Evolutionary conservation across 2,797 vertebrate genomes (phyloP), one percentile per base, ranked within the genome.

Genomic region (Enteromius radiatus): DNA sequence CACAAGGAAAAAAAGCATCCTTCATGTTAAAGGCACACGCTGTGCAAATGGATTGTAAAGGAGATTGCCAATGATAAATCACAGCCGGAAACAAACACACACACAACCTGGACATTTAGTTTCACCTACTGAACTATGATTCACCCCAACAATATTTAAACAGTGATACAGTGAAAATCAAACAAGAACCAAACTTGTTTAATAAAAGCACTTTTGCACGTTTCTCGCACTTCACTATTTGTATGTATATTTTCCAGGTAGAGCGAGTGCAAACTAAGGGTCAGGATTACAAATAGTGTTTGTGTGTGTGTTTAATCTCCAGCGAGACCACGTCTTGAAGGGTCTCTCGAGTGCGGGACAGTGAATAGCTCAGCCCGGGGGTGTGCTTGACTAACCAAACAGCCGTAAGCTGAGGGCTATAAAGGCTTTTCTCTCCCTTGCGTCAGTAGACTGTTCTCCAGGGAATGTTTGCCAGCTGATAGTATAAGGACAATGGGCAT

Each of bases 381-480:
- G 80, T 76, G 52, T 28, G 41, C 87, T 85, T 12, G 33, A 38
- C 82, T 26, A 78, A 87, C 82, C 87, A 88, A 88, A 84, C 83
- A 80, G 6, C 78, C 64, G 69, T 78, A 85, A 88, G 73, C 85
- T 80, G 26, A n/a, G 54, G 76, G 85, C 82, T 70, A 67, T 87
- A 86, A 88, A 88, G 65, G 67, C 47, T 78, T 38, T 85, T 78
- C 69, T 87, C 67, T 28, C 77, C 82, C 77, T 69, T 78, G 76
- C 43, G 76, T 41, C 76, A 38, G 82, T 70, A 80, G 54, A 56
- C 81, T 47, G 59, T 80, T 80, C 81, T 84, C 52, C 79, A 45
- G 76, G 82, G 88, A 86, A 89, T 87, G 85, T 89, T 86, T 89
- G 82, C 84, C 74, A 52, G 54, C 76, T 81, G 81, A 77, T 82